phyloP scores from a whole-genome alignment of 2,888 invertebrate species.

The Plebejus argus region DNA sequence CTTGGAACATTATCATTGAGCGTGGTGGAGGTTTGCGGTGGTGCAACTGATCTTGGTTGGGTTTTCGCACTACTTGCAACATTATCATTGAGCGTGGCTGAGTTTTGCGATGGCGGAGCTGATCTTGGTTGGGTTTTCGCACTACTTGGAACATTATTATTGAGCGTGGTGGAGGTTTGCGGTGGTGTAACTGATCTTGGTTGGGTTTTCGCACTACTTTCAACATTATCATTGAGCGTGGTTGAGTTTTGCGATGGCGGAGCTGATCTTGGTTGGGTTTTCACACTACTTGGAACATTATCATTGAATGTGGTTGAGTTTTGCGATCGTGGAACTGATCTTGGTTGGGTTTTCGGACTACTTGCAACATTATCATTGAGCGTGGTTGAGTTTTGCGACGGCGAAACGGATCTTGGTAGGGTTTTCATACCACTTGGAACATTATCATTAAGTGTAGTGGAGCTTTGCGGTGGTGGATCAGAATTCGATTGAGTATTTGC shows the following conservation, averaged over 20 bases:
- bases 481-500: background rate
- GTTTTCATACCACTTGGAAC: background rate
- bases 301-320: too few species aligned
- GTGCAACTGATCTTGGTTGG: background rate
- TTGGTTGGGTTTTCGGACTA: background rate
- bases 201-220: background rate
- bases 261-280: background rate
- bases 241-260: background rate
- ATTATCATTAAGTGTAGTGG: background rate
- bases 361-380: background rate
- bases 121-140: background rate
- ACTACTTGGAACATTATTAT: background rate
- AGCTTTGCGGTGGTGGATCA: background rate
- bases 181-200: background rate
- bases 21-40: background rate
- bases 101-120: background rate
- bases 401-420: too few species aligned
- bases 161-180: background rate
- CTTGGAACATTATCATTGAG: background rate
- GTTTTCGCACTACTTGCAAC: background rate
- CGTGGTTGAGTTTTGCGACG: background rate
- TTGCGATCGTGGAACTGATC: too few species aligned
- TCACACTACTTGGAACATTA: background rate
- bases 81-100: background rate
- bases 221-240: background rate